Conservation (phyloP, 35 echinoderm and acorn worm species). For the Apostichopus parvimensis region DNA sequence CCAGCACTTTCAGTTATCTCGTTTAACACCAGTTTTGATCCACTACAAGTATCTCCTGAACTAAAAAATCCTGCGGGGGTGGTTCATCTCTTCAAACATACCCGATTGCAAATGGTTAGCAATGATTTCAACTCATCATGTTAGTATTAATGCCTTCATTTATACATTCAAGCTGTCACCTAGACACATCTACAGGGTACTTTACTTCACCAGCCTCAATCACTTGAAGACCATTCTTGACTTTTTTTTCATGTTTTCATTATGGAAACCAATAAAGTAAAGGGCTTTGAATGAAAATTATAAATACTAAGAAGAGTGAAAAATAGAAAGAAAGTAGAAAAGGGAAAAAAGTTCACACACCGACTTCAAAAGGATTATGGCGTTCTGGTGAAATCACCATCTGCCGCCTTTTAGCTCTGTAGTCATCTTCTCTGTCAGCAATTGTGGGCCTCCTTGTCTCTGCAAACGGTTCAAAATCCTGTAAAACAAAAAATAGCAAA, state of each 20-base stretch:
- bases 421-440: conserved; percentile 93
- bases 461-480: conserved; percentile 99
- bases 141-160: no score
- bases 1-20: no score
- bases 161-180: no score
- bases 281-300: neutral
- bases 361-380: conserved; percentile 89
- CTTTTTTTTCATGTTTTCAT: neutral
- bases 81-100: no score
- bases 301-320: conserved; percentile 28
- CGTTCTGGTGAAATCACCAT: conserved; percentile 94
- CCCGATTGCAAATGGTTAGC: no score
- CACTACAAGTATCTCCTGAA: no score
- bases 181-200: no score
- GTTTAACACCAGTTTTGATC: no score
- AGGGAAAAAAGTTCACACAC: conserved; percentile 63
- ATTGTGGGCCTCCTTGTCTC: conserved; percentile 78
- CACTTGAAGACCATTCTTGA: neutral
- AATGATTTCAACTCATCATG: no score
- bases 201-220: no score
- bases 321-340: conserved; percentile 4
- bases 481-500: neutral
- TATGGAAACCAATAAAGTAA: neutral
- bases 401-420: conserved; percentile 59
- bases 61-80: no score